phyloP scores from a whole-genome alignment of 37 sponge, comb jelly and placozoan genomes.

The Bolinopsis microptera region DNA sequence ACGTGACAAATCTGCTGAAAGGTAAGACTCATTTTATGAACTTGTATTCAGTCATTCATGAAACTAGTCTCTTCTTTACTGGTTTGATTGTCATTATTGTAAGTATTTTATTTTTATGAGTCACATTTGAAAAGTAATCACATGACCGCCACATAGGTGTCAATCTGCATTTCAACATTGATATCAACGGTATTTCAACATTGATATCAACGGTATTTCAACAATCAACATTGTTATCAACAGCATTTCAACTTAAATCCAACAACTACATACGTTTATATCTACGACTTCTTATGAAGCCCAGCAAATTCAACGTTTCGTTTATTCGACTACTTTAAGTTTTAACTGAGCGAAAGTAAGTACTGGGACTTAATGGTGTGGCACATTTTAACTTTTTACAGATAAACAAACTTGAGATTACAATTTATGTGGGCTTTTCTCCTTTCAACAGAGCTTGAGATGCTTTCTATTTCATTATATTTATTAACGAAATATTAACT shows the following conservation, averaged over 20 bases:
- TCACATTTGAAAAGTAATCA: background rate
- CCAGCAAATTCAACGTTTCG: background rate
- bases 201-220: constrained; percentile 17
- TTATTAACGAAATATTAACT: too few species aligned
- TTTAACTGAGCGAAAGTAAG: background rate
- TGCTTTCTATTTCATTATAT: too few species aligned
- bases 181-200: constrained; percentile 32
- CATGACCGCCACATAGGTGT: background rate
- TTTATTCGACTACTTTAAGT: background rate
- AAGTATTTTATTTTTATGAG: too few species aligned
- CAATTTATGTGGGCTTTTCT: too few species aligned
- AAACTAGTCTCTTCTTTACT: too few species aligned
- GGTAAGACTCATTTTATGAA: too few species aligned
- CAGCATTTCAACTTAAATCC: constrained; percentile 12
- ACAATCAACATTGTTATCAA: constrained; percentile 22
- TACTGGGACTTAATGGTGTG: too few species aligned
- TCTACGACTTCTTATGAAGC: background rate
- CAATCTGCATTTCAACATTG: background rate
- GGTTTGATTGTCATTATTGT: too few species aligned
- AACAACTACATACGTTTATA: constrained; percentile 10
- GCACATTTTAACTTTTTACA: too few species aligned
- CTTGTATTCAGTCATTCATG: too few species aligned
- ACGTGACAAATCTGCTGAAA: constrained; percentile 25
- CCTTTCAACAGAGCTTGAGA: too few species aligned
- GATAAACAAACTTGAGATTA: too few species aligned